phyloP scores from a whole-genome alignment of 2,797 vertebrate species.

The Argentina silus region DNA sequence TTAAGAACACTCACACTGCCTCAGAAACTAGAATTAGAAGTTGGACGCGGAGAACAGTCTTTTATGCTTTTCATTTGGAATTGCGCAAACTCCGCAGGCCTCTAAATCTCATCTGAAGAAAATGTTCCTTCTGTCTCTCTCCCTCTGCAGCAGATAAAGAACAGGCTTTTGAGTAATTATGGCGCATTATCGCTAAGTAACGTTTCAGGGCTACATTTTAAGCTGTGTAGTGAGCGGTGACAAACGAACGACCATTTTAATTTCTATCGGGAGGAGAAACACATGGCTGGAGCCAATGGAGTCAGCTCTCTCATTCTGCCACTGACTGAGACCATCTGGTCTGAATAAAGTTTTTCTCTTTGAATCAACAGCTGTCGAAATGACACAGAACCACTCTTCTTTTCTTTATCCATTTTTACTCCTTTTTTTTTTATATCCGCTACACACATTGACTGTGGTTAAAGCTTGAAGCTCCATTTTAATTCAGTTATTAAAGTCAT shows the following conservation, averaged over 20 bases:
- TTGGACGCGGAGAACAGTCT: conserved; percentile 11
- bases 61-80: conserved; percentile 11
- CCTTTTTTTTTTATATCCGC: conserved; percentile 23
- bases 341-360: conserved; percentile 75
- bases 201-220: conserved; percentile 74
- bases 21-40: conserved; percentile 28
- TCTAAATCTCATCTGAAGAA: conserved; percentile 60
- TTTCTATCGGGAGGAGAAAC: conserved; percentile 75
- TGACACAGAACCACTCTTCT: conserved; percentile 58
- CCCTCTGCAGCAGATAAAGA: conserved; percentile 72
- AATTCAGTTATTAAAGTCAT: not conserved
- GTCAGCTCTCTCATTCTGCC: conserved; percentile 72
- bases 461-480: not conserved
- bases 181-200: conserved; percentile 73
- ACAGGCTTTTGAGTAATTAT: conserved; percentile 78
- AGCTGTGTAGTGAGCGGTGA: conserved; percentile 75
- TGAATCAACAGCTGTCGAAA: conserved; percentile 80
- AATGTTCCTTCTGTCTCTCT: conserved; percentile 61
- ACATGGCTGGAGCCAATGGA: conserved; percentile 74
- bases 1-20: conserved; percentile 10
- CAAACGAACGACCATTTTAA: conserved; percentile 74
- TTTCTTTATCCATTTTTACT: conserved; percentile 40
- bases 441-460: not conserved
- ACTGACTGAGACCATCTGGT: conserved; percentile 78
- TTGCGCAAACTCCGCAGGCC: conserved; percentile 45